Evolutionary conservation across 1,140 invertebrate genomes (phyloP).

Genomic region (Lamellibrachia luymesi): DNA sequence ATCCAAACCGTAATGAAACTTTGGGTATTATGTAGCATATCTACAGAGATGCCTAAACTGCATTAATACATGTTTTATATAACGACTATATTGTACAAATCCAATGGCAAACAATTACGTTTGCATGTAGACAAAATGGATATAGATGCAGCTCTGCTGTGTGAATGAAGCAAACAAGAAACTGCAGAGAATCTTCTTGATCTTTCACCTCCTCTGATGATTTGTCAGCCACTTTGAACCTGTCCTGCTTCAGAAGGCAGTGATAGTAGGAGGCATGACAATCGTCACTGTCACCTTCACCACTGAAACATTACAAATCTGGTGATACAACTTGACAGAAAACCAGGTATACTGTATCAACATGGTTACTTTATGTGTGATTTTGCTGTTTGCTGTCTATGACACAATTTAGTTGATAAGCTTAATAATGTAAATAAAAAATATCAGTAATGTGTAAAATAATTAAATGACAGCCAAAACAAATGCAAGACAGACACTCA

Average conservation of each 20-base stretch:
- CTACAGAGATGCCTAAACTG: not conserved
- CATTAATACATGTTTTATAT: not conserved
- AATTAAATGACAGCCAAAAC: too few relatives aligned
- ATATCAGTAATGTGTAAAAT: too few relatives aligned
- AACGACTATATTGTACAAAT: not conserved
- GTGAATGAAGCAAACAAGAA: not conserved
- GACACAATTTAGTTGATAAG: not conserved
- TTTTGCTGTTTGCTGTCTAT: too few relatives aligned
- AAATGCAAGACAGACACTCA: too few relatives aligned
- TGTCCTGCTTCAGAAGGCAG: not conserved
- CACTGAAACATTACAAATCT: not conserved
- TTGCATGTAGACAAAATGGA: not conserved
- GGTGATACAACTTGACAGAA: not conserved
- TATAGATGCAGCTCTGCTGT: not conserved
- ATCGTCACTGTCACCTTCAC: not conserved
- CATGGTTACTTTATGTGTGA: too few relatives aligned
- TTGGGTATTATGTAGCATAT: not conserved
- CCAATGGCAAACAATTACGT: not conserved
- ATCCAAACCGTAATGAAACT: not conserved
- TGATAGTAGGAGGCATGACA: not conserved
- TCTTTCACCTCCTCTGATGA: not conserved
- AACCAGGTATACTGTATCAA: not conserved
- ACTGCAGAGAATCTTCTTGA: not conserved
- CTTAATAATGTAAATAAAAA: not conserved
- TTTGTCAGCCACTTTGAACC: not conserved